Evolutionary conservation across 2,888 invertebrate genomes (phyloP).

Genomic region (Coremacera marginata): DNA sequence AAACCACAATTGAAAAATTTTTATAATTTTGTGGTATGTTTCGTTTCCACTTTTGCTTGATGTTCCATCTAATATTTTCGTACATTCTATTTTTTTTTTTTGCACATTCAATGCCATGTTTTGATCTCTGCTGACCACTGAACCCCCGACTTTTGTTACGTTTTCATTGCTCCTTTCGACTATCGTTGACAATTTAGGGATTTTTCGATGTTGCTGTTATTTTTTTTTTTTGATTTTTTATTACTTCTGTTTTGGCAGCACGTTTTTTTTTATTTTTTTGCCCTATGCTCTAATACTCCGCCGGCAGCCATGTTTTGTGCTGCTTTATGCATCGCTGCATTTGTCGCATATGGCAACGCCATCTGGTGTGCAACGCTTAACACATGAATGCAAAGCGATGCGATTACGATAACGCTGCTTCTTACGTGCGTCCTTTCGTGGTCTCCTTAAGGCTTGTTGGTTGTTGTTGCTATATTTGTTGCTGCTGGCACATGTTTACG

Average conservation of each 20-base stretch:
- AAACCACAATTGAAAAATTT: too few relatives aligned
- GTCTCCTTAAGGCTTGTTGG: slow-evolving; percentile 10
- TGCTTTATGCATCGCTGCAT: slow-evolving; percentile 26
- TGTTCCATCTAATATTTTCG: too few relatives aligned
- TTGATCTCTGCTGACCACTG: too few relatives aligned
- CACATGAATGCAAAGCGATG: slow-evolving; percentile 23
- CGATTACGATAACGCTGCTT: not conserved
- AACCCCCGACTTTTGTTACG: too few relatives aligned
- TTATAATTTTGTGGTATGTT: too few relatives aligned
- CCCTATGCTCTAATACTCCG: not conserved
- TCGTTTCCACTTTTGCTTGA: too few relatives aligned
- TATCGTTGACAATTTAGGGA: not conserved
- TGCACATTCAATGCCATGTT: too few relatives aligned
- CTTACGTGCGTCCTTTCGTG: not conserved
- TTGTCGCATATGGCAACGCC: slow-evolving; percentile 17
- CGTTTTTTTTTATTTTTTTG: not conserved
- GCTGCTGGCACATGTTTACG: slow-evolving; percentile 16
- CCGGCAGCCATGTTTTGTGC: slow-evolving; percentile 9
- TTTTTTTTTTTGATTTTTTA: not conserved
- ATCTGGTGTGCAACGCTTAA: slow-evolving; percentile 22
- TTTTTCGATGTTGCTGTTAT: not conserved
- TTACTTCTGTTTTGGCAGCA: not conserved
- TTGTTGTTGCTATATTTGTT: not conserved
- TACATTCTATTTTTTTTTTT: too few relatives aligned
- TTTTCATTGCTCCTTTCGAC: not conserved